Percentiles rank a stretch among this genome's conserved stretches.
Conservation (phyloP, 2,113 vertebrate species). For the Labrus mixtus region DNA sequence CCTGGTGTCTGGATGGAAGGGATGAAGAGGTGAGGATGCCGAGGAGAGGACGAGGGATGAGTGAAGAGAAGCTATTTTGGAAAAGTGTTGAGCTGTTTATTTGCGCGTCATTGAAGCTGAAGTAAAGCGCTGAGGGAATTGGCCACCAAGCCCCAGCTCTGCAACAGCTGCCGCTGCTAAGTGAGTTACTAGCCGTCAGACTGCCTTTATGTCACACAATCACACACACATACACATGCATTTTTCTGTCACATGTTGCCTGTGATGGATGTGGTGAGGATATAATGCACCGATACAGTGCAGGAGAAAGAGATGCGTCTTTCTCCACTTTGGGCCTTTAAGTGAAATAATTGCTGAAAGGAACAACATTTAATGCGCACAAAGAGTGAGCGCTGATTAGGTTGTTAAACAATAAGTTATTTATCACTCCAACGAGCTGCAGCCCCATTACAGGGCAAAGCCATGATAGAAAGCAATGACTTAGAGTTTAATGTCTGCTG, state of each 20-base stretch:
- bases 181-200: conserved; percentile 99
- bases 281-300: conserved; percentile 89
- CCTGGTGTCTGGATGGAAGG: conserved; percentile 55
- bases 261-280: conserved; percentile 95
- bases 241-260: conserved; percentile 95
- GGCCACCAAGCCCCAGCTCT: conserved; percentile 92
- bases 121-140: conserved; percentile 99
- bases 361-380: conserved; percentile 95
- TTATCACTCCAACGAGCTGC: conserved; percentile 98
- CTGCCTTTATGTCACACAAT: conserved; percentile 82
- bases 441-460: conserved; percentile 96
- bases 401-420: conserved; percentile 99
- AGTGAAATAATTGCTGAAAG: conserved; percentile 99
- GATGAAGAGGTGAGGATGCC: conserved; percentile 55
- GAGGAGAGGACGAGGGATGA: conserved; percentile 52
- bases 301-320: conserved; percentile 89
- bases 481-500: conserved; percentile 90
- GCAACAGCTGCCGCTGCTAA: conserved; percentile 99
- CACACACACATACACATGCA: conserved; percentile 76
- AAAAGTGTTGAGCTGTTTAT: conserved; percentile 94
- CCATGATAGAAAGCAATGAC: conserved; percentile 95
- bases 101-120: conserved; percentile 98
- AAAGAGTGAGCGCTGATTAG: conserved; percentile 99
- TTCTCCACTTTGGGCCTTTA: conserved; percentile 92
- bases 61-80: conserved; percentile 87